These are phyloP conservation scores for Orthosia cruda DNA, from an alignment of 2,888 invertebrate species.

Conservation along the genomic window DNA sequence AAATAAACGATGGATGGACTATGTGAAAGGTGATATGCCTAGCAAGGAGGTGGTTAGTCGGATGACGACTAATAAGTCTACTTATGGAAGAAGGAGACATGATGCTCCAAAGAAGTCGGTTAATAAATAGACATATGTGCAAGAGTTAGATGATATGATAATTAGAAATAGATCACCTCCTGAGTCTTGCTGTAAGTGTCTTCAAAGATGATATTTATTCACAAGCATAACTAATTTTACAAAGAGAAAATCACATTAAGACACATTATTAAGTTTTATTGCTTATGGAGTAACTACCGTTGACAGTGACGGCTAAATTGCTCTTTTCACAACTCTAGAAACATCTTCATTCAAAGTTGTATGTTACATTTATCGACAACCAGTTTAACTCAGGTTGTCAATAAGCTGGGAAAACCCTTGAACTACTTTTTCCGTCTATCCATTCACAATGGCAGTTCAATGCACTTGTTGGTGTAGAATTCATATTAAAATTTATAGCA, in stretches of 20 bases:
- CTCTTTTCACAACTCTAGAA: not conserved
- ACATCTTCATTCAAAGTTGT: too few relatives aligned
- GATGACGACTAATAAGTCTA: not conserved
- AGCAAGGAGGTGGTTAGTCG: not conserved
- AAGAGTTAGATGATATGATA: too few relatives aligned
- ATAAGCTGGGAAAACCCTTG: slow-evolving; percentile 11
- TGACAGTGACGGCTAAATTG: not conserved
- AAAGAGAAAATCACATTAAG: not conserved
- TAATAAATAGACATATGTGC: too few relatives aligned
- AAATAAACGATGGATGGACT: too few relatives aligned
- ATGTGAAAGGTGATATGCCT: too few relatives aligned
- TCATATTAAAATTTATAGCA: not conserved
- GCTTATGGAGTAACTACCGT: too few relatives aligned
- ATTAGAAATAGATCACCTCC: too few relatives aligned
- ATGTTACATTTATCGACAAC: not conserved
- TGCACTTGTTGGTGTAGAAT: slow-evolving; percentile 1
- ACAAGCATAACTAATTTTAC: not conserved
- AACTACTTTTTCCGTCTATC: not conserved
- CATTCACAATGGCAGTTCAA: slow-evolving; percentile 7
- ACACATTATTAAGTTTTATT: not conserved
- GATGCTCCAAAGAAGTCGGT: too few relatives aligned
- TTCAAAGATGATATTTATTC: not conserved
- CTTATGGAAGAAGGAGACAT: too few relatives aligned
- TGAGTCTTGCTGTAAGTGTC: too few relatives aligned
- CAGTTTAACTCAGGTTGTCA: not conserved